Evolutionary conservation across 2,113 vertebrate genomes (phyloP).

Genomic region (Malurus melanocephalus): DNA sequence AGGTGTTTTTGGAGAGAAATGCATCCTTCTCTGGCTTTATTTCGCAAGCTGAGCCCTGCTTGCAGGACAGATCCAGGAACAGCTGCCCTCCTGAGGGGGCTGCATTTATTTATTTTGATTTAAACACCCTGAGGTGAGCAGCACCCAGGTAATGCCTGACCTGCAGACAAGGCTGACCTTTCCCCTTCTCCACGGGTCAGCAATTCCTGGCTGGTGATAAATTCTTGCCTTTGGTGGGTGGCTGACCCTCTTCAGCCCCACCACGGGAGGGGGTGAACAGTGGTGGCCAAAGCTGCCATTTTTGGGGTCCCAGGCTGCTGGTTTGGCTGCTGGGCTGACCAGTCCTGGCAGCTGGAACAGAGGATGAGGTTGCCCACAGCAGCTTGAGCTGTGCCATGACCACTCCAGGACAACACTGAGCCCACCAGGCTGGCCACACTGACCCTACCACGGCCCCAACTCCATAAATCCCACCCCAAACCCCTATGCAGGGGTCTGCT

Average conservation of each 20-base stretch:
- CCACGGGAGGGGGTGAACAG: rapidly evolving
- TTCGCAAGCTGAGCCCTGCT: background rate
- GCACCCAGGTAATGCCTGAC: background rate
- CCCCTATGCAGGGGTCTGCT: background rate
- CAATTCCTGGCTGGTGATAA: background rate
- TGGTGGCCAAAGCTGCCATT: background rate
- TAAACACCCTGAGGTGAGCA: background rate
- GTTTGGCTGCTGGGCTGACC: background rate
- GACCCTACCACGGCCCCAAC: background rate
- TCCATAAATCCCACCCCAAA: background rate
- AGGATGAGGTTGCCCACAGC: rapidly evolving
- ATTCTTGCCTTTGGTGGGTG: background rate
- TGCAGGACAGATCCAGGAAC: background rate
- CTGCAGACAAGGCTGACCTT: background rate
- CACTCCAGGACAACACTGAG: background rate
- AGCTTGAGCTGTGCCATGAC: background rate
- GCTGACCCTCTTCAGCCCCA: background rate
- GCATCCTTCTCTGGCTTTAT: background rate
- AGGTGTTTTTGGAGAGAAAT: background rate
- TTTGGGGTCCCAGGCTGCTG: background rate
- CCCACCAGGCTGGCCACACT: rapidly evolving
- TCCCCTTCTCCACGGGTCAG: background rate
- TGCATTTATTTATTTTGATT: background rate
- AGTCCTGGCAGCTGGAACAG: background rate
- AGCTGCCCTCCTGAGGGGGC: background rate